Percentiles rank a stretch among this genome's conserved stretches.
These are phyloP conservation scores for Hyposmocoma kahamanoa DNA, from an alignment of 1,140 invertebrate genomes.

Conservation along the genomic window DNA sequence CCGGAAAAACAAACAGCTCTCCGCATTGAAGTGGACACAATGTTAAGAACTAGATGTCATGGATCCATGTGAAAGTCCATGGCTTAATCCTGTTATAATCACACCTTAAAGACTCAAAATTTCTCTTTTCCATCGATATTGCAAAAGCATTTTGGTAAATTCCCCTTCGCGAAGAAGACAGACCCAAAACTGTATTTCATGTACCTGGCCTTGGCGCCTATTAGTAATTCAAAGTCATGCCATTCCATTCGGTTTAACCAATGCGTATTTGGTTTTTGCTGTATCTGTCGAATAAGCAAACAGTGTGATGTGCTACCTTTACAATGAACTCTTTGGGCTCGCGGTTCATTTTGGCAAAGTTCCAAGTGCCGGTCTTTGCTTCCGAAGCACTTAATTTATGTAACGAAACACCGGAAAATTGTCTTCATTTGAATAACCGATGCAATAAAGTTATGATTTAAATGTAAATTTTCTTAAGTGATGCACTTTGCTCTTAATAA, in stretches of 20 bases:
- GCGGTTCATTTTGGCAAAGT: slow-evolving; percentile 4
- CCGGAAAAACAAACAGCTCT: neutral
- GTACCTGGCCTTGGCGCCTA: slow-evolving; percentile 29
- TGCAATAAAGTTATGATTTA: slow-evolving; percentile 12
- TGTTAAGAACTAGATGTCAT: slow-evolving; percentile 5
- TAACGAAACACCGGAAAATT: slow-evolving; percentile 17
- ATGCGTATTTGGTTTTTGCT: too few relatives aligned
- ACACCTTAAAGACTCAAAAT: slow-evolving; percentile 26
- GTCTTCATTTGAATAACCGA: slow-evolving; percentile 14
- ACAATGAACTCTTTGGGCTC: neutral
- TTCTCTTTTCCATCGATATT: slow-evolving; percentile 39
- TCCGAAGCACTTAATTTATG: slow-evolving; percentile 17
- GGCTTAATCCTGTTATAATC: slow-evolving; percentile 17
- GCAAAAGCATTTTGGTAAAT: slow-evolving; percentile 47
- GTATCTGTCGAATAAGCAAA: too few relatives aligned
- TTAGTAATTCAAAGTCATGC: slow-evolving; percentile 26
- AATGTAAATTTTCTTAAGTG: neutral
- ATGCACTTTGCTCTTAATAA: neutral
- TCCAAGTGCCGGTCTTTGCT: slow-evolving; percentile 6
- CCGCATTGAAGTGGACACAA: slow-evolving; percentile 1
- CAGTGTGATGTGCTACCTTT: too few relatives aligned
- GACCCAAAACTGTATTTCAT: slow-evolving; percentile 34
- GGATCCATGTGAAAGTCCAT: slow-evolving; percentile 9
- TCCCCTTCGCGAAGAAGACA: slow-evolving; percentile 24
- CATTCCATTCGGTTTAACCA: slow-evolving; percentile 15